A percentile compares a stretch with the other conserved stretches of the same genome.
phyloP scores from a whole-genome alignment of 2,113 vertebrate genomes.

The Phasianus colchicus region DNA sequence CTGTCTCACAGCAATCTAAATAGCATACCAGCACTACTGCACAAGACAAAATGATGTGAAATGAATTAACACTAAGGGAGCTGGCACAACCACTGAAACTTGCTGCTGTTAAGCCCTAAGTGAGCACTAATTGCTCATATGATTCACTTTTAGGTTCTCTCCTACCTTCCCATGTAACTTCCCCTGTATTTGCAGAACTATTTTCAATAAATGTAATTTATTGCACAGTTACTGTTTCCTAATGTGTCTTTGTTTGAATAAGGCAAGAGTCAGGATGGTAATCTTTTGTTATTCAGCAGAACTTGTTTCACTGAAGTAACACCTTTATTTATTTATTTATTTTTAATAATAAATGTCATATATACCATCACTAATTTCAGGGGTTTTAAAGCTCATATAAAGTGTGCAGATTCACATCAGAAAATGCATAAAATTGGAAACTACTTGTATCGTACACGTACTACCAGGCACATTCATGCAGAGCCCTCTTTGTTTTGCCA shows the following conservation, averaged over 20 bases:
- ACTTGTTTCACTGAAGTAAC: constrained; percentile 5
- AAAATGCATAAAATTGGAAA: background rate
- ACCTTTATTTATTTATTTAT: background rate
- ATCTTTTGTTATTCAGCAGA: constrained; percentile 40
- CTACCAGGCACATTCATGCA: background rate
- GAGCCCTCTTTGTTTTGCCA: constrained; percentile 3
- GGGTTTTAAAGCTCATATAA: constrained; percentile 6
- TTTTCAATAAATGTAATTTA: constrained; percentile 50
- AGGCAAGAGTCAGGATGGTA: constrained; percentile 25
- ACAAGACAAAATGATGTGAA: constrained; percentile 4
- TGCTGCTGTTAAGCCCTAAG: constrained; percentile 10
- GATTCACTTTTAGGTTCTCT: constrained; percentile 50
- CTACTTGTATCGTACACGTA: background rate
- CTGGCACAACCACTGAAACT: background rate
- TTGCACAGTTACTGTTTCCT: constrained; percentile 7
- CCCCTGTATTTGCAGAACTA: background rate
- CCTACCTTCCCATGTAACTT: constrained; percentile 47
- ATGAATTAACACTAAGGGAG: background rate
- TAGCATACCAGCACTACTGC: background rate
- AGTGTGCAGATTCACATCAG: constrained; percentile 21
- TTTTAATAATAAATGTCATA: constrained; percentile 12
- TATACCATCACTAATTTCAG: background rate
- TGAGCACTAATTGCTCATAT: constrained; percentile 57
- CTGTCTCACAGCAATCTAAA: constrained; percentile 28
- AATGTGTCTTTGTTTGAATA: constrained; percentile 54